Conservation (phyloP, 2,888 invertebrate species). For the Cephonodes hylas region DNA sequence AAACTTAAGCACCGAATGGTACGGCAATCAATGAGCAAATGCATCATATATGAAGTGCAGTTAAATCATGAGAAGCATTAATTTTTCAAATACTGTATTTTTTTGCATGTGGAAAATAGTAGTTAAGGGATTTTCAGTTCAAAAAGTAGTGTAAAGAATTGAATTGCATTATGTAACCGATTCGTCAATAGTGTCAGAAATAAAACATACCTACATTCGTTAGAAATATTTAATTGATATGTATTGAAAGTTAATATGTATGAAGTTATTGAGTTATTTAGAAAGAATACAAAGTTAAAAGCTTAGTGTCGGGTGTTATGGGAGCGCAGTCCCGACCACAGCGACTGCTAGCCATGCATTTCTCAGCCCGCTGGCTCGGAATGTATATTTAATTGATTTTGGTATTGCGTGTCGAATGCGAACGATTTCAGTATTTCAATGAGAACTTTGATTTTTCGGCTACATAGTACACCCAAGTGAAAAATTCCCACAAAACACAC, state of each 20-base stretch:
- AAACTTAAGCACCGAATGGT: no score
- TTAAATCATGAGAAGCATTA: no score
- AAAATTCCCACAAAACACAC: background rate
- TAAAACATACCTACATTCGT: no score
- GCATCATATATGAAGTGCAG: no score
- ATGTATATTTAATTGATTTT: conserved; percentile 70
- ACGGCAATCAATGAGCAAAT: no score
- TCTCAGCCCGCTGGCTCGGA: conserved; percentile 65
- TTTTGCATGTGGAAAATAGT: no score
- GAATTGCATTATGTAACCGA: no score
- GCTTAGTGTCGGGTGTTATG: background rate
- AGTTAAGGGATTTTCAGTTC: no score
- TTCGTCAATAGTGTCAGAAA: no score
- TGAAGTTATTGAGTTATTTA: background rate
- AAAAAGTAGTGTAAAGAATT: no score
- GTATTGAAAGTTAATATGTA: background rate
- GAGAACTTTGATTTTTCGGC: conserved; percentile 32
- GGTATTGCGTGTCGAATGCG: conserved; percentile 52
- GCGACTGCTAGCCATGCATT: conserved; percentile 53
- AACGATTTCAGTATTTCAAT: conserved; percentile 47
- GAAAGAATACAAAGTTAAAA: background rate
- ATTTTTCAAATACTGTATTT: no score
- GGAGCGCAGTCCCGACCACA: conserved; percentile 11
- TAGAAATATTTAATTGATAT: background rate
- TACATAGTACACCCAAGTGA: background rate